Conservation (phyloP, 1,140 invertebrate genomes). For the Meloidogyne exigua region DNA sequence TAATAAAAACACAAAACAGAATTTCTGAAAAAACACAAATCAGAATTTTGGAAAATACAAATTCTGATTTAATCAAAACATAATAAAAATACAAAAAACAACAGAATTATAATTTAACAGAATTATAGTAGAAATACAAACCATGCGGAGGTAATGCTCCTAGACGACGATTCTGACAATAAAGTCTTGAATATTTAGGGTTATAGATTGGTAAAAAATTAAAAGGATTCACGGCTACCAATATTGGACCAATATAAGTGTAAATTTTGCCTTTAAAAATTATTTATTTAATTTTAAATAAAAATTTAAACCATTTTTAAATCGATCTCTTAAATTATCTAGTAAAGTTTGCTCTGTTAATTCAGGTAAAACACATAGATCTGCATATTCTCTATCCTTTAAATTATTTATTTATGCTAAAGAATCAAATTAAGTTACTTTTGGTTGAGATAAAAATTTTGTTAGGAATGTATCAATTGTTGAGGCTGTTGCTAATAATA, state of each 20-base stretch:
- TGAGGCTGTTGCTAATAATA: conserved; percentile 38
- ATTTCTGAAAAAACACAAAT: too few relatives aligned
- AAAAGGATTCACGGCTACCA: conserved; percentile 82
- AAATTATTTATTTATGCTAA: conserved; percentile 13
- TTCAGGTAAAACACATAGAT: conserved; percentile 89
- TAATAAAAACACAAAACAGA: too few relatives aligned
- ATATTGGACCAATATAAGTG: conserved; percentile 85
- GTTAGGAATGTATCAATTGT: conserved; percentile 61
- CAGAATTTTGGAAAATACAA: too few relatives aligned
- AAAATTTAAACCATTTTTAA: conserved; percentile 72
- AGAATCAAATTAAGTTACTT: conserved; percentile 36
- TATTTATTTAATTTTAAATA: conserved; percentile 3
- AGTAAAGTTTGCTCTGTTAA: conserved; percentile 87
- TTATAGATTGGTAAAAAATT: conserved; percentile 93
- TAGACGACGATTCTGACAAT: conserved; percentile 76
- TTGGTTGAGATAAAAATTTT: conserved; percentile 60
- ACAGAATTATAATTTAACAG: too few relatives aligned
- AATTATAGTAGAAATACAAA: not conserved
- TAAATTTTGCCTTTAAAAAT: conserved; percentile 79
- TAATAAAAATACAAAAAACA: too few relatives aligned
- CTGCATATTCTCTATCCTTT: conserved; percentile 79
- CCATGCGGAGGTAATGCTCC: conserved; percentile 84
- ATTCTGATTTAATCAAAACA: not conserved
- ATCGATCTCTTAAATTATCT: conserved; percentile 78
- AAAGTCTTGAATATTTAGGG: conserved; percentile 91